phyloP scores from a whole-genome alignment of 2,797 vertebrate genomes.

The Gadopsis bispinosus region DNA sequence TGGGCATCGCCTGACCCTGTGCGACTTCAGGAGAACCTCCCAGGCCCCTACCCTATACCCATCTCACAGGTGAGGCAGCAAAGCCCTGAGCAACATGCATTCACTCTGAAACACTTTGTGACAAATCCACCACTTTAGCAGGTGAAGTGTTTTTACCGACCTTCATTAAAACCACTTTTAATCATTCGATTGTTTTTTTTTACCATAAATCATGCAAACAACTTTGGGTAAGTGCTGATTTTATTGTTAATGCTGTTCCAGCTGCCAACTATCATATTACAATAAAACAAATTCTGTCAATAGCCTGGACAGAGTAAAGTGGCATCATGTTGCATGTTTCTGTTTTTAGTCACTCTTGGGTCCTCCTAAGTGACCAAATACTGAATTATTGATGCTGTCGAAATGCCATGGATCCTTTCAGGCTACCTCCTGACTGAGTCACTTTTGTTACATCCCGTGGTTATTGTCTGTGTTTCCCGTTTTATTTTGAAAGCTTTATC shows the following conservation, averaged over 20 bases:
- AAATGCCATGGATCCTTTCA: constrained; percentile 72
- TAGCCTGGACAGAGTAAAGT: constrained; percentile 52
- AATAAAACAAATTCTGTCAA: constrained; percentile 59
- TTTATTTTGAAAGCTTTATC: too few species aligned
- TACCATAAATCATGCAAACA: constrained; percentile 23
- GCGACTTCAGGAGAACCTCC: constrained; percentile 86
- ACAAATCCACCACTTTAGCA: not conserved
- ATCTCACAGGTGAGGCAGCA: constrained; percentile 85
- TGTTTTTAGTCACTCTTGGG: constrained; percentile 71
- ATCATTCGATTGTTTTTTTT: constrained; percentile 4
- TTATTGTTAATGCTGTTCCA: constrained; percentile 38
- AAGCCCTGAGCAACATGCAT: not conserved
- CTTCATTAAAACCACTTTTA: constrained; percentile 14
- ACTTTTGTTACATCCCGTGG: constrained; percentile 1
- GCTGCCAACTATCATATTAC: constrained; percentile 52
- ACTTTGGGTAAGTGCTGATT: constrained; percentile 18
- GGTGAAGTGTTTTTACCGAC: not conserved
- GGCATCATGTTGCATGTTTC: constrained; percentile 63
- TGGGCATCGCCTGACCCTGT: constrained; percentile 85
- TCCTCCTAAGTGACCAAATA: constrained; percentile 71
- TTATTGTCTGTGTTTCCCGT: too few species aligned
- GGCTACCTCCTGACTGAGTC: constrained; percentile 67
- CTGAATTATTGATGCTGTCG: constrained; percentile 78
- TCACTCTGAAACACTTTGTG: not conserved
- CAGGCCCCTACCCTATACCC: constrained; percentile 84